A percentile compares a stretch with the other conserved stretches of the same genome.
These are phyloP conservation scores for Brachionichthys hirsutus DNA, from an alignment of 2,113 vertebrate genomes.

Conservation along the genomic window DNA sequence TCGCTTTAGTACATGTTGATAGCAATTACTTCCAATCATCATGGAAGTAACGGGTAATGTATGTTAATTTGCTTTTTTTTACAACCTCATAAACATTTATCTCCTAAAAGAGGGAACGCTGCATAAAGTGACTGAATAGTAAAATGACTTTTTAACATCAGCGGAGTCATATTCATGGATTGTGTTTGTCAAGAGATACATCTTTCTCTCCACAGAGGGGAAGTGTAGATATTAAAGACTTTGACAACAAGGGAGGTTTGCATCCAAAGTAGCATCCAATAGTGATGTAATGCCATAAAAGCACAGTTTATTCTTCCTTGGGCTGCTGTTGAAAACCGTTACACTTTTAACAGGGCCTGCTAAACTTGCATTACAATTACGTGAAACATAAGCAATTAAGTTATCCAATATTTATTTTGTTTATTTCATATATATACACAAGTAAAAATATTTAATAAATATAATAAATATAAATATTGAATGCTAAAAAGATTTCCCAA, in stretches of 20 bases:
- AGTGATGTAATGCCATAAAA: conserved; percentile 8
- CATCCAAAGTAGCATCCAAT: conserved; percentile 2
- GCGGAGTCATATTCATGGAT: not conserved
- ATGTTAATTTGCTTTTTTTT: conserved; percentile 13
- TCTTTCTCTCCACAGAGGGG: not conserved
- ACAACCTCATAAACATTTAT: conserved; percentile 13
- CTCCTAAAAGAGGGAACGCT: conserved; percentile 1
- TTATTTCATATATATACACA: too few species aligned
- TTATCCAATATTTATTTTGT: too few species aligned
- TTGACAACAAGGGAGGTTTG: not conserved
- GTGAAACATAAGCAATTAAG: not conserved
- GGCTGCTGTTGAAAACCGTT: conserved; percentile 15
- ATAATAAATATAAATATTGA: too few species aligned
- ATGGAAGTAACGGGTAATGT: not conserved
- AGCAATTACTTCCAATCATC: not conserved
- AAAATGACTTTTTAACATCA: conserved; percentile 9
- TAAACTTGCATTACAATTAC: conserved; percentile 2
- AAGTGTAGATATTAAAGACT: not conserved
- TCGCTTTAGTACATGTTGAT: conserved; percentile 14
- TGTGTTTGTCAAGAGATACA: not conserved
- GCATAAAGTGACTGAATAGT: conserved; percentile 4
- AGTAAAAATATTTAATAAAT: too few species aligned
- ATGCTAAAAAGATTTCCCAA: too few species aligned
- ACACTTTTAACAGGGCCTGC: not conserved
- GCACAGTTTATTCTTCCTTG: conserved; percentile 5